A percentile compares a stretch with the other conserved stretches of the same genome.
Evolutionary conservation across 2,888 invertebrate species (phyloP).

Genomic region (Anaspis maculata): DNA sequence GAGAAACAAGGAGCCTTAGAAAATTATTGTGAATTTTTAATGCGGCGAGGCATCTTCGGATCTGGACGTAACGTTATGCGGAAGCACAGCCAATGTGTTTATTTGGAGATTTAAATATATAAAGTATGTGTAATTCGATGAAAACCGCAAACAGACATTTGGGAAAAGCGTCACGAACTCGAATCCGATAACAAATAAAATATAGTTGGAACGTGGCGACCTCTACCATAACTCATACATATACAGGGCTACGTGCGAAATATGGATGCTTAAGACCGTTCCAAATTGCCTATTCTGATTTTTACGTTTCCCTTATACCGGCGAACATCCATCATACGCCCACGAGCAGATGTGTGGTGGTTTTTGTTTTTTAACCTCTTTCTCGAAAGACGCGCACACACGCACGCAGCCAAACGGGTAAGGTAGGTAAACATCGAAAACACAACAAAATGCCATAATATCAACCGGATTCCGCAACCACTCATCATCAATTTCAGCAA

Average conservation of each 20-base stretch:
- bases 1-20: too few relatives aligned
- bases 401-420: too few relatives aligned
- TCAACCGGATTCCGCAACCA: too few relatives aligned
- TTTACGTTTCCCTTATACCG: conserved; percentile 25
- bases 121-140: conserved; percentile 39
- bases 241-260: conserved; percentile 40
- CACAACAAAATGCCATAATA: too few relatives aligned
- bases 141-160: conserved; percentile 39
- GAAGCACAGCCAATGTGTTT: conserved; percentile 13
- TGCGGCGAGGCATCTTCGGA: too few relatives aligned
- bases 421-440: too few relatives aligned
- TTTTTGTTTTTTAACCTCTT: too few relatives aligned
- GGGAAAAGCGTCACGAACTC: conserved; percentile 42
- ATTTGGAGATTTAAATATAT: conserved; percentile 25
- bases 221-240: conserved; percentile 41
- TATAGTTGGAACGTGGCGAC: conserved; percentile 42
- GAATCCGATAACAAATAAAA: conserved; percentile 44
- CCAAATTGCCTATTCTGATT: conserved; percentile 38
- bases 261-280: conserved; percentile 40
- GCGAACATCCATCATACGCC: not conserved
- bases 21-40: too few relatives aligned
- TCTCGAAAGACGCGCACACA: too few relatives aligned
- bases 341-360: conserved; percentile 15
- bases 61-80: conserved; percentile 12
- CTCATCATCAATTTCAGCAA: too few relatives aligned